Evolutionary conservation across 2,888 invertebrate genomes (phyloP).

Genomic region (Xestoiulus laeticollis): DNA sequence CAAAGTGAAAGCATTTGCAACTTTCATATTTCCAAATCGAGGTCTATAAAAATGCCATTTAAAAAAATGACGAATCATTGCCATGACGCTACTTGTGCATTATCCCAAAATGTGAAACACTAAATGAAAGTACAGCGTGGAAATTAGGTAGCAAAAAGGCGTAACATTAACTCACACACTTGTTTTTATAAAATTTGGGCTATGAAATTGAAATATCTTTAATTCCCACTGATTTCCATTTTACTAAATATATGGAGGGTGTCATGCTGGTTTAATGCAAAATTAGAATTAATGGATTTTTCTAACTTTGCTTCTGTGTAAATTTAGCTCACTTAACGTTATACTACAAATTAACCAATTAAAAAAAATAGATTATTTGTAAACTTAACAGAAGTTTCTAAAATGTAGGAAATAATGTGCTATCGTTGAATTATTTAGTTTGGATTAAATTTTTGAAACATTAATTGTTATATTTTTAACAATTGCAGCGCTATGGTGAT

Average conservation of each 20-base stretch:
- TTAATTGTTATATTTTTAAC: too few relatives aligned
- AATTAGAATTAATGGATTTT: not conserved
- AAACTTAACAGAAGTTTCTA: too few relatives aligned
- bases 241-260: not conserved
- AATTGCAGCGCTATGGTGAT: too few relatives aligned
- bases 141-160: not conserved
- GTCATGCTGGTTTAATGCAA: not conserved
- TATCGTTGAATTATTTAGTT: too few relatives aligned
- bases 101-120: not conserved
- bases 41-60: not conserved
- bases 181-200: not conserved
- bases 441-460: too few relatives aligned
- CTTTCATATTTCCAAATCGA: not conserved
- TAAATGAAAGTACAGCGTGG: not conserved
- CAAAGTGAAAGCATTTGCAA: not conserved
- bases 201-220: not conserved
- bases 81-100: not conserved
- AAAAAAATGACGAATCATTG: not conserved
- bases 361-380: too few relatives aligned
- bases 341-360: not conserved
- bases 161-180: not conserved
- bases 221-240: constrained; percentile 10
- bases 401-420: too few relatives aligned
- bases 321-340: not conserved
- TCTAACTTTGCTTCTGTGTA: not conserved